Conservation (phyloP, 2,113 vertebrate species). For the Spea multiplicata region DNA sequence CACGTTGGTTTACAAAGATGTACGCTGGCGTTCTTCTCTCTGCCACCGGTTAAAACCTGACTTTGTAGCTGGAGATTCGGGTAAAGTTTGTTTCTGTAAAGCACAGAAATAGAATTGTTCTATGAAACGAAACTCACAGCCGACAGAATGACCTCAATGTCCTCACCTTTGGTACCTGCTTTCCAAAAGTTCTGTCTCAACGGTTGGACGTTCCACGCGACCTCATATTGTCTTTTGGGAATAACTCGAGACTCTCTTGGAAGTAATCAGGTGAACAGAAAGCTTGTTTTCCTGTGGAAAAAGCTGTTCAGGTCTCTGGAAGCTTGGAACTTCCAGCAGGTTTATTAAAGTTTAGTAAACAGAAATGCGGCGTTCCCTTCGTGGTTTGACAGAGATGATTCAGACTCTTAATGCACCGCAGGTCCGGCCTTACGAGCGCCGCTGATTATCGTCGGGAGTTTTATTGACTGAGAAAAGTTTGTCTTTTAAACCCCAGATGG, state of each 20-base stretch:
- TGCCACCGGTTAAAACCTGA: too few species aligned
- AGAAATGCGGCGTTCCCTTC: constrained; percentile 46
- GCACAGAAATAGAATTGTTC: too few species aligned
- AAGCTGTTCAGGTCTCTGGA: constrained; percentile 18
- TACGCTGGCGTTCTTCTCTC: too few species aligned
- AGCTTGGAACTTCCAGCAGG: not conserved
- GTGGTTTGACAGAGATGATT: constrained; percentile 52
- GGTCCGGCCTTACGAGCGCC: constrained; percentile 15
- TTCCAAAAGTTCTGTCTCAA: not conserved
- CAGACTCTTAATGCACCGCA: constrained; percentile 39
- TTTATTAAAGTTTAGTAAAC: constrained; percentile 50
- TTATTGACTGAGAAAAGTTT: constrained; percentile 54
- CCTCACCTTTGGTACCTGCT: not conserved
- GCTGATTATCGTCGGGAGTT: constrained; percentile 35
- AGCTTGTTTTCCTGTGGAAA: constrained; percentile 22
- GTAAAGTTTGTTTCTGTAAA: too few species aligned
- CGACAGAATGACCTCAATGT: not conserved
- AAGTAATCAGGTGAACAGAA: constrained; percentile 11
- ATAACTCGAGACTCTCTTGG: not conserved
- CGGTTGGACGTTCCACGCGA: not conserved
- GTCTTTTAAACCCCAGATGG: constrained; percentile 60
- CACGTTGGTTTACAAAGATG: too few species aligned
- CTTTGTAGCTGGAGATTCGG: too few species aligned
- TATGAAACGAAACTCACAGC: too few species aligned
- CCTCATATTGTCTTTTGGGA: not conserved